Percentiles rank a stretch among this genome's conserved stretches.
Evolutionary conservation across 92 coral and sea anemone species (phyloP).

Genomic region (Muricea muricata): DNA sequence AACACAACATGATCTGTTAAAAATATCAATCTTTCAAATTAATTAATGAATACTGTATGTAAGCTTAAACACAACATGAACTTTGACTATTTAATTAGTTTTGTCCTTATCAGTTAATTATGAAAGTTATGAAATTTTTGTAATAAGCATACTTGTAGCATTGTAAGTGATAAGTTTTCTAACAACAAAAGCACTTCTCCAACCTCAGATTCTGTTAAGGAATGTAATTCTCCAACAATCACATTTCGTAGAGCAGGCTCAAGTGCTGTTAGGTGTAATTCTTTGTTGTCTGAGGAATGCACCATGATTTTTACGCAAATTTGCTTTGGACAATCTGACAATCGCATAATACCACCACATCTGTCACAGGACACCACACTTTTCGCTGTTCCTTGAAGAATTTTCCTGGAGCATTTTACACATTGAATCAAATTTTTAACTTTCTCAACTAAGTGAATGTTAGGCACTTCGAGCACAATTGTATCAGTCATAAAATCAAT

Average conservation of each 20-base stretch:
- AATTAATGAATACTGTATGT: no score
- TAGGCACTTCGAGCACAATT: conserved; percentile 11
- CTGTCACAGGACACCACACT: conserved; percentile 44
- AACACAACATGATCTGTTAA: no score
- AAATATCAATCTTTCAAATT: no score
- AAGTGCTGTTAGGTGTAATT: conserved; percentile 50
- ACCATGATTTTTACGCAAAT: background rate
- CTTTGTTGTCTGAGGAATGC: background rate
- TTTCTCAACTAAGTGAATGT: background rate
- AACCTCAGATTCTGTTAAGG: conserved; percentile 33
- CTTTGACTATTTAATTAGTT: no score
- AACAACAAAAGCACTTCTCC: conserved; percentile 35
- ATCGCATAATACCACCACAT: conserved; percentile 52
- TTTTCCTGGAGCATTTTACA: background rate
- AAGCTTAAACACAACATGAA: no score
- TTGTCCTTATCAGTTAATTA: no score
- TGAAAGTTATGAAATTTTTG: background rate
- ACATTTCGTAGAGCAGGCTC: conserved; percentile 41
- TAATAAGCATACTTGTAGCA: background rate
- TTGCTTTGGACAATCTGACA: conserved; percentile 9
- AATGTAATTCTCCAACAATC: conserved; percentile 27
- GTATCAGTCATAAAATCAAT: conserved; percentile 29
- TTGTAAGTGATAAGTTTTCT: conserved; percentile 23
- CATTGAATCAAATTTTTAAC: conserved; percentile 44
- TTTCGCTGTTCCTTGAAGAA: conserved; percentile 42